Evolutionary conservation across 2,113 vertebrate species (phyloP).

Genomic region (Agelaius phoeniceus): DNA sequence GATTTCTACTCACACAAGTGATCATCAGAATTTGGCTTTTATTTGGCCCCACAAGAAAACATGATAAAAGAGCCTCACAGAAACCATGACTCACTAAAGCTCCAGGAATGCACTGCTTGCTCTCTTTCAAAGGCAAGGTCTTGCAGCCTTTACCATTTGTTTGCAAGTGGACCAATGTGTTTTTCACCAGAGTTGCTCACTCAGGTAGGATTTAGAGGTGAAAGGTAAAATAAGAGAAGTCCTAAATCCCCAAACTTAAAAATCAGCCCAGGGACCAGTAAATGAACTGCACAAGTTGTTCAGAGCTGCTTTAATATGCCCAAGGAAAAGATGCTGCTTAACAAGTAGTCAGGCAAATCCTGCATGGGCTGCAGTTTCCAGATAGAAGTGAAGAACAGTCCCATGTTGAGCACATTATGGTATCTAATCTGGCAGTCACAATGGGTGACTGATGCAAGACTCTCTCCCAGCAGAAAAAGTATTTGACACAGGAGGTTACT

Average conservation of each 20-base stretch:
- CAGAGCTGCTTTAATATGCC: background rate
- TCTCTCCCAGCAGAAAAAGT: slow-evolving; percentile 46
- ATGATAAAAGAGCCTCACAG: background rate
- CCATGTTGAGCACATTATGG: slow-evolving; percentile 38
- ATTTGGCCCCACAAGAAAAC: background rate
- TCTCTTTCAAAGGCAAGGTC: background rate
- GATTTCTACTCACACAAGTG: slow-evolving; percentile 18
- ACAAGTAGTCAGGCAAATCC: slow-evolving; percentile 42
- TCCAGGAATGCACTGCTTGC: background rate
- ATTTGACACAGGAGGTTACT: slow-evolving; percentile 64
- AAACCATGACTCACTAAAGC: background rate
- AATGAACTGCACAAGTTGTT: background rate
- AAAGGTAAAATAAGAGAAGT: background rate
- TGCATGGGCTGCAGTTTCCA: slow-evolving; percentile 42
- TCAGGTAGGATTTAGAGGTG: background rate
- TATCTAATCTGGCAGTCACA: slow-evolving; percentile 66
- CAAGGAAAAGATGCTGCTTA: slow-evolving; percentile 17
- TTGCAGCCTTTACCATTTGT: background rate
- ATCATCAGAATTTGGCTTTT: slow-evolving; percentile 35
- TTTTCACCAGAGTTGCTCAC: background rate
- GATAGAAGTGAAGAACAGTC: slow-evolving; percentile 40
- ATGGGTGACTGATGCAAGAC: slow-evolving; percentile 59
- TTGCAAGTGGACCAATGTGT: background rate
- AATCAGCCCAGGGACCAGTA: background rate
- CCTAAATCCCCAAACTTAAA: background rate